Percentiles rank a stretch among this genome's conserved stretches.
phyloP scores from a whole-genome alignment of 2,888 invertebrate species.

The Oscheius myriophilus region DNA sequence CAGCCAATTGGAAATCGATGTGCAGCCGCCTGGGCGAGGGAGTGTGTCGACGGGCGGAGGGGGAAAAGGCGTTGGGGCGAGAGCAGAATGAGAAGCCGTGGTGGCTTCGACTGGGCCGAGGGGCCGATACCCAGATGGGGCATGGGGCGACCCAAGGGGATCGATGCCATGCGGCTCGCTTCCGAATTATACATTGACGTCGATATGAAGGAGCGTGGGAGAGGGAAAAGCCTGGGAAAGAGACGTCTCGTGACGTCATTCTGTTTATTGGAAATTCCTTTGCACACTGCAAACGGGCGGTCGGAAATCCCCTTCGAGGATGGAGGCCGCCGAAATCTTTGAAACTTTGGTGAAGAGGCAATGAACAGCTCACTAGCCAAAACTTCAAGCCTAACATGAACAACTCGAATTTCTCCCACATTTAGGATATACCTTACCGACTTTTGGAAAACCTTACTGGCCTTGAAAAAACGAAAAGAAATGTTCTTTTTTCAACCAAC shows the following conservation, averaged over 20 bases:
- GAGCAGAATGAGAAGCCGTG: not conserved
- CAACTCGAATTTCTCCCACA: no score
- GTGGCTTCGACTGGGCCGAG: not conserved
- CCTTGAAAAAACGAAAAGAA: no score
- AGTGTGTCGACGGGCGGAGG: not conserved
- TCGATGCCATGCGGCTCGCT: not conserved
- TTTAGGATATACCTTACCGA: no score
- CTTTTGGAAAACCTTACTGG: no score
- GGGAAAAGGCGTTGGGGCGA: slow-evolving; percentile 1
- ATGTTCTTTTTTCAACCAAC: no score
- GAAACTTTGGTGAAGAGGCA: no score
- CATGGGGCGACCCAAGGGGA: not conserved
- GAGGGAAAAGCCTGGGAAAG: slow-evolving; percentile 23
- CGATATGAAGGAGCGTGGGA: slow-evolving; percentile 26
- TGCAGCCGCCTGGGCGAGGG: no score
- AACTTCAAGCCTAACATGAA: no score
- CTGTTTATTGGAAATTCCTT: not conserved
- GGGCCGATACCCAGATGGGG: slow-evolving; percentile 6
- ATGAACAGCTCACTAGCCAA: no score
- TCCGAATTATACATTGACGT: not conserved
- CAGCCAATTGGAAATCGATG: no score
- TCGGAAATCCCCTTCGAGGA: no score
- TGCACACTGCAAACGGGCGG: not conserved
- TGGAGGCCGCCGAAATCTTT: no score
- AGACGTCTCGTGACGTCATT: slow-evolving; percentile 3